Base-by-base conservation (phyloP, 1,140 invertebrate genomes). In the Zaprionus capensis region DNA sequence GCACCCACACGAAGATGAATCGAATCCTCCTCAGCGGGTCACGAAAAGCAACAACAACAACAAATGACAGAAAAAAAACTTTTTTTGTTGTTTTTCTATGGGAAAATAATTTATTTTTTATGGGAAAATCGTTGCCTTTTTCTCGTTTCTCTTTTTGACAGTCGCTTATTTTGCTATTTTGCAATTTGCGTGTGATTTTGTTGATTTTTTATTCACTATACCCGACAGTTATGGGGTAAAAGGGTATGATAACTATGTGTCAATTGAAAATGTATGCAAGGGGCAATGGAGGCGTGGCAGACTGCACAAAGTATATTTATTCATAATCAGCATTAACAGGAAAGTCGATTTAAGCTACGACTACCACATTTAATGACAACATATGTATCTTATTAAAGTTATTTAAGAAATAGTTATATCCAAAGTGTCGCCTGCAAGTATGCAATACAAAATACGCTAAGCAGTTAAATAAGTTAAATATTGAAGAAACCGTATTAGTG, bases 91-190 rank as follows among this genome's bases (percentile, higher is more conserved):
- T n/a, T 41, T 41, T 55, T 67, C 79, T 65, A 65, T 84, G 81
- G 81, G 73, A 83, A 83, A 68, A 84, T 80, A 64, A 84, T 70
- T 83, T 83, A 68, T 83, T 66, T 73, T 77, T 77, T 65, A 74
- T 84, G 77, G 63, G 57, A 71, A 82, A 80, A 72, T 72, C 72
- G 51, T 78, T 64, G 62, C 17, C 56, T 41, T 51, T 51, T 51
- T 46, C 5, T 7, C 41, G 62, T 68, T 66, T 64, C 57, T 67
- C 68, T 59, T 68, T 80, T 78, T 75, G 76, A 65, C 72, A 71
- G 67, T 66, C 77, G 57, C 41, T 75, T 70, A 70, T 78, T 70
- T 65, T 66, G 46, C 20, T 44, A 57, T 74, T 76, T 76, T 49
- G 49, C 76, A 69, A 65, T 69, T 82, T 82, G 62, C 59, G 71